These are phyloP conservation scores for Pantala flavescens DNA, from an alignment of 1,140 invertebrate genomes.

Conservation along the genomic window DNA sequence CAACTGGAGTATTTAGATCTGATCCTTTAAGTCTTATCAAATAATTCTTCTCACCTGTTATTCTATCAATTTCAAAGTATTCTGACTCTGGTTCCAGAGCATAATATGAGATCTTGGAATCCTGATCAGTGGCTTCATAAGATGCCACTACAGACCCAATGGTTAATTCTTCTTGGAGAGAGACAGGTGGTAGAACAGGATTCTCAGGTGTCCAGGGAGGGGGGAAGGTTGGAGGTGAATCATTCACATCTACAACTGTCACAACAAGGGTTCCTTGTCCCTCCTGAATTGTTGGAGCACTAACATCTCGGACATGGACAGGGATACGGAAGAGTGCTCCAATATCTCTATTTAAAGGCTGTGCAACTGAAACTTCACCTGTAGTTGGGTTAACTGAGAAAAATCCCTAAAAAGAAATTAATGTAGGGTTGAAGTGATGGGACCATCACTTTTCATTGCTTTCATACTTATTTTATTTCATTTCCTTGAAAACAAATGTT, in stretches of 20 bases:
- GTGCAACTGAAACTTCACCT: constrained; percentile 61
- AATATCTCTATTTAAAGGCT: constrained; percentile 51
- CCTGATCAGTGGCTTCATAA: constrained; percentile 68
- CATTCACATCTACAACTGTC: constrained; percentile 72
- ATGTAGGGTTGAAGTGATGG: neutral
- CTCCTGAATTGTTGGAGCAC: constrained; percentile 63
- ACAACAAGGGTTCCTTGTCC: constrained; percentile 73
- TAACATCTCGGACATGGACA: constrained; percentile 67
- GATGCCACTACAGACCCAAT: constrained; percentile 66
- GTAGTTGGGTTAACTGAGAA: constrained; percentile 56
- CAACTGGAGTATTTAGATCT: no score
- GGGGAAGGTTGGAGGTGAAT: constrained; percentile 50
- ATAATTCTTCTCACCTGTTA: constrained; percentile 21
- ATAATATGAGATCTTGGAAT: constrained; percentile 71
- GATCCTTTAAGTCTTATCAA: no score
- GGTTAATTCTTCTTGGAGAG: constrained; percentile 74
- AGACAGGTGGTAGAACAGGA: constrained; percentile 48
- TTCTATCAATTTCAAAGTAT: constrained; percentile 60
- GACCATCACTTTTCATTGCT: no score
- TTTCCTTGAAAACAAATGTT: no score
- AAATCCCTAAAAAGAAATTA: constrained; percentile 47
- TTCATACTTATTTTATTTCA: no score
- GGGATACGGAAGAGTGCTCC: constrained; percentile 65
- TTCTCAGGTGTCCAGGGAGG: constrained; percentile 61
- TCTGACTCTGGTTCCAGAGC: constrained; percentile 56